These are phyloP conservation scores for Nibea coibor DNA, from an alignment of 2,113 vertebrate genomes.

Conservation along the genomic window DNA sequence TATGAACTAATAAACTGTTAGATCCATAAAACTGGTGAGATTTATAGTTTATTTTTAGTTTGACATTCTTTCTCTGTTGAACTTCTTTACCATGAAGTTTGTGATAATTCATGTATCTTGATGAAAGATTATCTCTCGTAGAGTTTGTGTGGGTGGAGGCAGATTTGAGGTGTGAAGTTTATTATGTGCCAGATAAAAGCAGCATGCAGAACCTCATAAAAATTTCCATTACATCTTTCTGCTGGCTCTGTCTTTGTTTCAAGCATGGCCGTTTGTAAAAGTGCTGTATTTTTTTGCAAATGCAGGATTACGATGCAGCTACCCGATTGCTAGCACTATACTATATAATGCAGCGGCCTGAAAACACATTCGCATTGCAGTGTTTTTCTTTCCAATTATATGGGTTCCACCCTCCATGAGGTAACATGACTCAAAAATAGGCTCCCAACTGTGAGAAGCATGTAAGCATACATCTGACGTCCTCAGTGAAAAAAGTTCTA, in stretches of 20 bases:
- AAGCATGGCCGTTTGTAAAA: slow-evolving; percentile 5
- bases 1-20: background rate
- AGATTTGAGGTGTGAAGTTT: slow-evolving; percentile 35
- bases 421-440: slow-evolving; percentile 41
- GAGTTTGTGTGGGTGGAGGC: slow-evolving; percentile 41
- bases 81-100: background rate
- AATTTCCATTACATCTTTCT: slow-evolving; percentile 36
- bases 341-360: slow-evolving; percentile 20
- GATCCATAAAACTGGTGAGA: background rate
- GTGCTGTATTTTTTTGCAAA: slow-evolving; percentile 1
- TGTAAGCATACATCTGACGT: slow-evolving; percentile 33
- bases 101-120: slow-evolving; percentile 1
- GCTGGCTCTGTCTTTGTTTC: slow-evolving; percentile 12
- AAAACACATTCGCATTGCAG: slow-evolving; percentile 16
- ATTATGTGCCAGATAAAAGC: slow-evolving; percentile 47
- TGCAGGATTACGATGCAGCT: slow-evolving; percentile 6
- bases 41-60: background rate
- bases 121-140: slow-evolving; percentile 24
- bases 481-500: slow-evolving; percentile 24
- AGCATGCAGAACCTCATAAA: slow-evolving; percentile 38
- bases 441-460: slow-evolving; percentile 21
- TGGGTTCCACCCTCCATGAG: slow-evolving; percentile 63
- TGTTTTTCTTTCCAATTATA: slow-evolving; percentile 52
- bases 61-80: background rate
- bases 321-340: background rate